These are phyloP conservation scores for Leptatherina wallacei DNA, from an alignment of 2,797 vertebrate genomes.

Conservation along the genomic window DNA sequence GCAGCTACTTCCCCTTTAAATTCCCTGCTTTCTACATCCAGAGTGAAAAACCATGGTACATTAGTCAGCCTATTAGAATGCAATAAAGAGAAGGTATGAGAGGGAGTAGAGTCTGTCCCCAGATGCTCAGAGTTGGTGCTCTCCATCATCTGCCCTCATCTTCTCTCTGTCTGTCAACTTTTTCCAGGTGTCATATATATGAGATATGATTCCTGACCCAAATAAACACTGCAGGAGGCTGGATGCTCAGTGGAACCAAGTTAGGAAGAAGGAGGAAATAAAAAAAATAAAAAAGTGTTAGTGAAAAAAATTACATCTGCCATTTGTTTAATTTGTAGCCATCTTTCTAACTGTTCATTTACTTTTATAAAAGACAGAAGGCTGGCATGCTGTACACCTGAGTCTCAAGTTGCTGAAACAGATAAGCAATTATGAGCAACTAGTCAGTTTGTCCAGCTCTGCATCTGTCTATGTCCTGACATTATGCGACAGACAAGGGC, in stretches of 20 bases:
- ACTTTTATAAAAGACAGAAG: slow-evolving; percentile 69
- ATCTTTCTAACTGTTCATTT: slow-evolving; percentile 83
- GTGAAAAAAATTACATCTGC: slow-evolving; percentile 86
- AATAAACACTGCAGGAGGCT: slow-evolving; percentile 91
- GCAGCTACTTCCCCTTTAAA: slow-evolving; percentile 52
- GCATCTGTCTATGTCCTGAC: slow-evolving; percentile 40
- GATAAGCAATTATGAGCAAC: slow-evolving; percentile 90
- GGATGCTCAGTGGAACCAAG: slow-evolving; percentile 62
- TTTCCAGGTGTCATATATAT: slow-evolving; percentile 95
- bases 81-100: slow-evolving; percentile 93
- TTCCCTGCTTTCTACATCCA: slow-evolving; percentile 82
- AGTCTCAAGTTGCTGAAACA: slow-evolving; percentile 84
- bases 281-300: slow-evolving; percentile 24
- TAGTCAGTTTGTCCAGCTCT: slow-evolving; percentile 68
- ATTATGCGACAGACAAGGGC: slow-evolving; percentile 62
- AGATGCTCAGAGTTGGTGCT: slow-evolving; percentile 89
- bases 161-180: slow-evolving; percentile 91
- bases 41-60: slow-evolving; percentile 98
- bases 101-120: slow-evolving; percentile 80
- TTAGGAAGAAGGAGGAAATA: slow-evolving; percentile 59
- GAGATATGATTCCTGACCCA: slow-evolving; percentile 98
- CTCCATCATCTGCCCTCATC: slow-evolving; percentile 97
- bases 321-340: slow-evolving; percentile 89
- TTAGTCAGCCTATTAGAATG: slow-evolving; percentile 99
- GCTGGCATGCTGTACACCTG: slow-evolving; percentile 86